phyloP scores from a whole-genome alignment of 2,888 invertebrate species.

The Macroteleia sp. region DNA sequence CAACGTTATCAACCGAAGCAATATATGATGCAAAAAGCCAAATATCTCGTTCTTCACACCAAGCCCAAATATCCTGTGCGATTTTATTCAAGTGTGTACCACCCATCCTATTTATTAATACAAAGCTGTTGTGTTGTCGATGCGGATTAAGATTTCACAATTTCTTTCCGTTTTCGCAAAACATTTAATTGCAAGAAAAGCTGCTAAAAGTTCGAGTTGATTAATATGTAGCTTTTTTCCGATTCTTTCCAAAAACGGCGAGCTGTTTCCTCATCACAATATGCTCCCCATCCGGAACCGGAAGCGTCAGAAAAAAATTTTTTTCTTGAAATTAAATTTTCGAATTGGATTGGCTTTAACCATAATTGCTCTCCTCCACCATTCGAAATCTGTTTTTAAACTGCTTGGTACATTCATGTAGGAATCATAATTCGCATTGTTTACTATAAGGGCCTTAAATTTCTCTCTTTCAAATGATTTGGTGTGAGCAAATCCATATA shows the following conservation, averaged over 20 bases:
- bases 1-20: too few relatives aligned
- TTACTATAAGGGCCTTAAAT: conserved; percentile 7
- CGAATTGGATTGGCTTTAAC: conserved; percentile 6
- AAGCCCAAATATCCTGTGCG: too few relatives aligned
- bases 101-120: too few relatives aligned
- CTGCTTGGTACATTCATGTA: too few relatives aligned
- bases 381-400: too few relatives aligned
- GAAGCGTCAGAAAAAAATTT: conserved; percentile 47
- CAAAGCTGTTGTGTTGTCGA: conserved; percentile 49
- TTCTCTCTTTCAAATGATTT: conserved; percentile 47
- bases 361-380: too few relatives aligned
- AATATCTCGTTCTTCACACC: too few relatives aligned
- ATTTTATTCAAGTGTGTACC: too few relatives aligned
- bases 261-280: neutral
- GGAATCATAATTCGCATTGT: too few relatives aligned
- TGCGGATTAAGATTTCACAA: conserved; percentile 37
- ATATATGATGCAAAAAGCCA: too few relatives aligned
- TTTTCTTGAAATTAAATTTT: neutral
- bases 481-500: too few relatives aligned
- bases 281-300: conserved; percentile 27
- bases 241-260: conserved; percentile 11
- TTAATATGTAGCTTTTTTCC: conserved; percentile 41
- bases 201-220: conserved; percentile 42
- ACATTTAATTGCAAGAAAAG: conserved; percentile 34
- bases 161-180: conserved; percentile 20